Conservation (phyloP, 2,888 invertebrate genomes). For the Omphaloscelis lunosa region DNA sequence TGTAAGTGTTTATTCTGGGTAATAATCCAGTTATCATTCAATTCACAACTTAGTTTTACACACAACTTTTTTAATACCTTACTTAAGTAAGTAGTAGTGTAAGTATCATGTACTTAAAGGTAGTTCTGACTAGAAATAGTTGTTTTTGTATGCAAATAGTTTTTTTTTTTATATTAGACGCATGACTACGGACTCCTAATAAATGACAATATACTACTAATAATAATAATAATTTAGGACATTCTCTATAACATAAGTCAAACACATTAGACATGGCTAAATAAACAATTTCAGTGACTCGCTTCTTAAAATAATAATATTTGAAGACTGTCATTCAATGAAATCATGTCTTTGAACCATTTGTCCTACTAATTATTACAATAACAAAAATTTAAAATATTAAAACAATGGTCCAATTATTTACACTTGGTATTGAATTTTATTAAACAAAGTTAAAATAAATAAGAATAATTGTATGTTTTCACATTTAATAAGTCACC, state of each 20-base stretch:
- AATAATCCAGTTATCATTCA: not conserved
- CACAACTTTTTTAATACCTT: not conserved
- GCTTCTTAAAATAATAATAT: not conserved
- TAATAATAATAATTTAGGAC: not conserved
- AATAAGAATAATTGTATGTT: not conserved
- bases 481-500: slow-evolving; percentile 1
- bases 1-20: slow-evolving; percentile 87
- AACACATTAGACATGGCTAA: not conserved
- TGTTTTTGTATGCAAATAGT: not conserved
- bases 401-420: slow-evolving; percentile 22
- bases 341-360: slow-evolving; percentile 1
- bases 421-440: slow-evolving; percentile 9
- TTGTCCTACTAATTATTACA: slow-evolving; percentile 12
- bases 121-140: not conserved
- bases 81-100: not conserved
- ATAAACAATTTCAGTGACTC: not conserved
- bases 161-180: not conserved
- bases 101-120: not conserved
- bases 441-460: not conserved
- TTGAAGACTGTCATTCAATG: slow-evolving; percentile 3
- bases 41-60: not conserved
- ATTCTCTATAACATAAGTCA: not conserved
- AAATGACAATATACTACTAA: not conserved
- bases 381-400: not conserved
- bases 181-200: not conserved